Percentiles rank a stretch among this genome's conserved stretches.
These are phyloP conservation scores for Drosophila serrata DNA, from an alignment of 1,140 invertebrate species.

Conservation along the genomic window DNA sequence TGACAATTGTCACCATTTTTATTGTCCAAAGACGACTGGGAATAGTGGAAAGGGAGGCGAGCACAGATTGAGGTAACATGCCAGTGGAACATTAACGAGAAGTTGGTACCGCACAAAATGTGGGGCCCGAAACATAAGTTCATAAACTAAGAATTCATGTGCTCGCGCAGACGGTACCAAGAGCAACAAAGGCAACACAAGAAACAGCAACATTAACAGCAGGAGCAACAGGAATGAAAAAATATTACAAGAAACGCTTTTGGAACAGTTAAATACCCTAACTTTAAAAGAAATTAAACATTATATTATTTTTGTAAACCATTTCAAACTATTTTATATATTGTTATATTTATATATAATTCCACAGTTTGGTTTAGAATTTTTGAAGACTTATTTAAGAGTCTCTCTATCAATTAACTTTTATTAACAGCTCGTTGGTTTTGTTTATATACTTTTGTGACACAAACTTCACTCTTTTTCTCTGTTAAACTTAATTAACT, in stretches of 20 bases:
- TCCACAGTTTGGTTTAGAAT: not conserved
- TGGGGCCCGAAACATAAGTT: conserved; percentile 53
- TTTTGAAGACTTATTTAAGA: too few species aligned
- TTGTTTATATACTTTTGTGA: not conserved
- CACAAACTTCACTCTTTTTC: not conserved
- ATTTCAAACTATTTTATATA: not conserved
- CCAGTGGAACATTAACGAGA: conserved; percentile 50
- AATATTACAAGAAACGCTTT: not conserved
- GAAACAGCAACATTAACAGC: conserved; percentile 20
- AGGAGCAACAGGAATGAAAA: conserved; percentile 19
- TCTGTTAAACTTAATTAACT: not conserved
- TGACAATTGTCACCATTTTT: conserved; percentile 81
- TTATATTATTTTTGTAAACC: too few species aligned
- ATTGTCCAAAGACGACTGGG: conserved; percentile 46
- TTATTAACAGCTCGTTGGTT: not conserved
- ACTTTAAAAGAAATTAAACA: not conserved
- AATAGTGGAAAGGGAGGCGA: conserved; percentile 10
- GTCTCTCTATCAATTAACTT: not conserved
- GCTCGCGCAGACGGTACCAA: conserved; percentile 46
- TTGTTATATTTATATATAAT: not conserved
- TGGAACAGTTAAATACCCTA: conserved; percentile 1
- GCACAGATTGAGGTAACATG: conserved; percentile 61
- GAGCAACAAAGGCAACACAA: conserved; percentile 28
- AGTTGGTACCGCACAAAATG: conserved; percentile 28
- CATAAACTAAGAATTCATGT: conserved; percentile 81